Evolutionary conservation across 2,888 invertebrate genomes (phyloP), one percentile per base, ranked within the genome.

Genomic region (Drosophila quinaria): DNA sequence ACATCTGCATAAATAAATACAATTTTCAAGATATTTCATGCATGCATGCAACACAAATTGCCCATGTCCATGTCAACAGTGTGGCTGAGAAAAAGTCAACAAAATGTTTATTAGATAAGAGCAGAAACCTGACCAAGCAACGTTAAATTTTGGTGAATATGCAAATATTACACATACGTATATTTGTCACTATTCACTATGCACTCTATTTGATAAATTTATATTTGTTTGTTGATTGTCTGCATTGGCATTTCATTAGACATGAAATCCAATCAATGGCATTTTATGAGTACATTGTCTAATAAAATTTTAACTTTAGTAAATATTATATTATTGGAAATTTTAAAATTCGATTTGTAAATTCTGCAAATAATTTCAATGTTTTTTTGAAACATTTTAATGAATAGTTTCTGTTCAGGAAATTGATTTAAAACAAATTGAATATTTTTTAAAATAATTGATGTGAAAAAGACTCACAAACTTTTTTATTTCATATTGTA

Each of bases 91-190:
- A 41, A 47, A 44, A 62, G 62, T 63, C 58, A 78, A 80, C 60
- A 72, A 52, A 63, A 50, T 55, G 54, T 19, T 75, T 68, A 79
- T 63, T 68, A 75, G 55, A 67, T 70, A 51, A 65, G 55, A 52
- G 39, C 17, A 65, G 25, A 37, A 58, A 35, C 56, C 51, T 58
- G 42, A 46, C 9, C 41, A 9, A 19, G 22, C 3, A 19, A 35
- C 46, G 10, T 39, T 60, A 1, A 22, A 70, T 42, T 54, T 58
- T 39, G 15, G n/a, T 15, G 22, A 15, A 61, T 60, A 64, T 69
- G 79, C 59, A 74, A 62, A 75, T 62, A 66, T 71, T 68, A 42
- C 49, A 35, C 52, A 68, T 70, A 62, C 65, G 78, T 33, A 25
- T 17, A 15, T 41, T 62, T 69, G 62, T 25, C 65, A 47, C 44